Percentiles rank a stretch among this genome's conserved stretches.
Conservation (phyloP, 2,797 vertebrate genomes). For the Anabas testudineus region DNA sequence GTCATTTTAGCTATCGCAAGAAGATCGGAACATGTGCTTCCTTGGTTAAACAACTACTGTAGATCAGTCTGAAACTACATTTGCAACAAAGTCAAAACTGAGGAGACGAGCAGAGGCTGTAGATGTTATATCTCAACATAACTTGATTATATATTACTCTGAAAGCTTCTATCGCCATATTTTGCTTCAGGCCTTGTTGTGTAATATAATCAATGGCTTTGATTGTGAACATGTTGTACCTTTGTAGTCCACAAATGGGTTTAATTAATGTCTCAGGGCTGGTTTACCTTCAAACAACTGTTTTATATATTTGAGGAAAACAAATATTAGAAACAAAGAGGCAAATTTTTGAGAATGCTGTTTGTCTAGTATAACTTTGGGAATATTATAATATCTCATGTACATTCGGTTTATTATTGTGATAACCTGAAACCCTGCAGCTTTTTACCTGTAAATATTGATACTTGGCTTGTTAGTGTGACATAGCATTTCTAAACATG, state of each 20-base stretch:
- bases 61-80: slow-evolving; percentile 40
- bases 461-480: slow-evolving; percentile 4
- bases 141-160: slow-evolving; percentile 57
- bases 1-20: slow-evolving; percentile 22
- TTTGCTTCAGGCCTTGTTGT: slow-evolving; percentile 36
- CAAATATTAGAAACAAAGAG: not conserved
- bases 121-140: slow-evolving; percentile 28
- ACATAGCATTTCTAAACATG: slow-evolving; percentile 26
- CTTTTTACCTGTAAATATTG: not conserved
- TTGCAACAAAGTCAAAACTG: slow-evolving; percentile 29
- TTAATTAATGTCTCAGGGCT: slow-evolving; percentile 23
- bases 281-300: not conserved
- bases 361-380: not conserved
- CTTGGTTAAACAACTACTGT: slow-evolving; percentile 6
- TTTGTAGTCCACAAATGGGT: slow-evolving; percentile 21
- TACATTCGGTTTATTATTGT: not conserved
- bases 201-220: slow-evolving; percentile 58
- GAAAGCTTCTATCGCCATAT: slow-evolving; percentile 36
- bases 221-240: slow-evolving; percentile 50
- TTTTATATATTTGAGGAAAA: slow-evolving; percentile 12
- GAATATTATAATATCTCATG: not conserved
- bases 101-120: slow-evolving; percentile 11
- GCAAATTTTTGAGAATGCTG: not conserved
- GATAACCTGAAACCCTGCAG: not conserved
- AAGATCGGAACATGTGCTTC: slow-evolving; percentile 40